Conservation (phyloP, 2,888 invertebrate genomes). For the Apamea anceps region DNA sequence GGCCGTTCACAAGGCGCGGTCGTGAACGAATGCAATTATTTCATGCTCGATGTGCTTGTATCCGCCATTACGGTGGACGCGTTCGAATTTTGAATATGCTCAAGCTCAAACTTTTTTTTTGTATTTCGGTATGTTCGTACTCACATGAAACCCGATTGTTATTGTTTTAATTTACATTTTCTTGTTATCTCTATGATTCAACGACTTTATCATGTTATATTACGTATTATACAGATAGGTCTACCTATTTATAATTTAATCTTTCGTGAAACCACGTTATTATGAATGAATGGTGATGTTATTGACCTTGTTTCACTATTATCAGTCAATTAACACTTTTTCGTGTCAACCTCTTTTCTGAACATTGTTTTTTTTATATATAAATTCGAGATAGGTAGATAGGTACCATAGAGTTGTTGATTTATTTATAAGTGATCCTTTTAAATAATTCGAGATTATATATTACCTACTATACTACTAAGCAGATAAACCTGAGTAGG, state of each 20-base stretch:
- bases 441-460: constrained; percentile 5
- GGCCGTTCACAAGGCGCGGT: constrained; percentile 85
- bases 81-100: constrained; percentile 72
- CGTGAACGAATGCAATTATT: constrained; percentile 85
- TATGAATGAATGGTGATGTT: constrained; percentile 78
- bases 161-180: constrained; percentile 56
- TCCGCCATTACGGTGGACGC: constrained; percentile 82
- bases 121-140: constrained; percentile 26
- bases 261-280: constrained; percentile 66
- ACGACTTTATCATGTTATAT: constrained; percentile 47
- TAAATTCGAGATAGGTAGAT: background rate
- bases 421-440: constrained; percentile 5
- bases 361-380: background rate
- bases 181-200: constrained; percentile 59
- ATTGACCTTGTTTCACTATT: constrained; percentile 70
- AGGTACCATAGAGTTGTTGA: background rate
- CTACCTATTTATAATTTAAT: constrained; percentile 63
- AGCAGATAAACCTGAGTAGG: background rate
- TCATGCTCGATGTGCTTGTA: constrained; percentile 83
- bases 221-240: constrained; percentile 44
- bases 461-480: too few relatives aligned
- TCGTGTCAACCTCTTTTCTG: constrained; percentile 31
- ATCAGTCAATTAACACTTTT: constrained; percentile 50
- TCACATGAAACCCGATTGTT: constrained; percentile 42
- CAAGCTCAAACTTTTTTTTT: constrained; percentile 45